phyloP scores from a whole-genome alignment of 2,888 invertebrate species.

The Hymenopus coronatus region DNA sequence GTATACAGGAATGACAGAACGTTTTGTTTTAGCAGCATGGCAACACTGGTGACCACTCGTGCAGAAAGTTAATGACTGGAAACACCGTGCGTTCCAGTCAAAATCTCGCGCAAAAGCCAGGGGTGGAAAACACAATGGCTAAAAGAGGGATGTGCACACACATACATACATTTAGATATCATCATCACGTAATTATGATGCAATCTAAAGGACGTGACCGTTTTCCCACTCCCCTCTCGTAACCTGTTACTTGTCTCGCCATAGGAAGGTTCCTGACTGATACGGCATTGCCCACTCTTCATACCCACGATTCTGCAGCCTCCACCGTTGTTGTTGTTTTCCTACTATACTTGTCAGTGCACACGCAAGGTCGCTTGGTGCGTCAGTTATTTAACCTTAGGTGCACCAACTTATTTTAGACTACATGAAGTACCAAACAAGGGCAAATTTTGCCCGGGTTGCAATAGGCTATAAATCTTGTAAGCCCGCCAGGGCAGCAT shows the following conservation, averaged over 20 bases:
- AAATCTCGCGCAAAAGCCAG: neutral
- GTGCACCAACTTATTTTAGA: too few relatives aligned
- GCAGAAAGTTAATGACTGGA: neutral
- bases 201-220: neutral
- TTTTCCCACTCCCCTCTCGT: neutral
- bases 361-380: neutral
- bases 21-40: neutral
- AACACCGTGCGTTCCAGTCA: neutral
- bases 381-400: too few relatives aligned
- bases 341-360: neutral
- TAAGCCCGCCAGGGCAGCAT: too few relatives aligned
- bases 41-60: neutral
- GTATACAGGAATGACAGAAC: neutral
- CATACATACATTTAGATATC: neutral
- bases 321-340: neutral
- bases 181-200: neutral
- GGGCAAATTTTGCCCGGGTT: too few relatives aligned
- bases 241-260: neutral
- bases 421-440: too few relatives aligned
- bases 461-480: too few relatives aligned
- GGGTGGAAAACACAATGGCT: neutral
- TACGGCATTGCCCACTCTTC: neutral
- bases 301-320: neutral
- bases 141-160: neutral
- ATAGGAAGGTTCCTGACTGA: neutral